phyloP scores from a whole-genome alignment of 2,888 invertebrate genomes.

The Mactromeris polynyma region DNA sequence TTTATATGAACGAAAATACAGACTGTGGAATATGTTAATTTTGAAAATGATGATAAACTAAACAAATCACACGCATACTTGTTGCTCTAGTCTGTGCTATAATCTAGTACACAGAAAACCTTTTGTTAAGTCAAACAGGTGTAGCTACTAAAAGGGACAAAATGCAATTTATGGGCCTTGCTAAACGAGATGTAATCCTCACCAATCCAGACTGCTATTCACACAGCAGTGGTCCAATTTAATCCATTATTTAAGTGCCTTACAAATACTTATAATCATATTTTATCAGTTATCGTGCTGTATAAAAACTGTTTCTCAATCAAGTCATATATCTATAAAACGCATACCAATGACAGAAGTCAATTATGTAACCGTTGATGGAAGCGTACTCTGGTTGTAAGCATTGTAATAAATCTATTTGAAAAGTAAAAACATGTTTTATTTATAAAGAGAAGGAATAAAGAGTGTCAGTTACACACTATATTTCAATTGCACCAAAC shows the following conservation, averaged over 20 bases:
- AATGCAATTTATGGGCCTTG: background rate
- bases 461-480: too few species aligned
- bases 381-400: background rate
- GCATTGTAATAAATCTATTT: constrained; percentile 5
- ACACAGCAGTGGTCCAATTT: background rate
- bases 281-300: background rate
- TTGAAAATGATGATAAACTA: too few species aligned
- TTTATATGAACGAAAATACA: too few species aligned
- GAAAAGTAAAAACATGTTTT: background rate
- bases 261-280: background rate
- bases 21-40: too few species aligned
- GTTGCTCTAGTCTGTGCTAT: too few species aligned
- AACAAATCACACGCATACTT: too few species aligned
- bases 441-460: background rate
- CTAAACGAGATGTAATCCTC: background rate
- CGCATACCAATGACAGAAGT: background rate
- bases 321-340: background rate
- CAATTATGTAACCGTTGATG: background rate
- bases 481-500: too few species aligned
- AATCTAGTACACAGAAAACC: too few species aligned
- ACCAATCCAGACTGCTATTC: background rate
- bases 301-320: background rate
- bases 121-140: background rate
- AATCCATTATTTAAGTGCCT: background rate
- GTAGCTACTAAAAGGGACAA: background rate